These are phyloP conservation scores for Lampris megalopsis DNA, from an alignment of 2,113 vertebrate genomes.

Conservation along the genomic window DNA sequence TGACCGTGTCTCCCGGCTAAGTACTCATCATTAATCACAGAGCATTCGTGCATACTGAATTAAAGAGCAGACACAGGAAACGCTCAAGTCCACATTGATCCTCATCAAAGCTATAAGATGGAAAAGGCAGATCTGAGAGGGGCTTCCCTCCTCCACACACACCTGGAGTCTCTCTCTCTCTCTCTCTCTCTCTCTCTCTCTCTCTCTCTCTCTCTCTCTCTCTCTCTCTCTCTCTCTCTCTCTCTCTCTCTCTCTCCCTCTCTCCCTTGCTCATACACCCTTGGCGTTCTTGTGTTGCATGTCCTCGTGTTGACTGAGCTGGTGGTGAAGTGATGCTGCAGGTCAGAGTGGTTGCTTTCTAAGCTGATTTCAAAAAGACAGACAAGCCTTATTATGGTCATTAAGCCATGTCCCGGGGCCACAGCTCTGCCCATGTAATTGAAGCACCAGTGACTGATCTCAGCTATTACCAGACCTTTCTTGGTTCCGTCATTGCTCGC, in stretches of 20 bases:
- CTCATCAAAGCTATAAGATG: constrained; percentile 39
- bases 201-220: background rate
- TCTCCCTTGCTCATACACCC: background rate
- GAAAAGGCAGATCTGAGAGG: constrained; percentile 25
- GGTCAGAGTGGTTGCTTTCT: constrained; percentile 60
- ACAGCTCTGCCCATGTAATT: constrained; percentile 61
- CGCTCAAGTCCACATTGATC: constrained; percentile 57
- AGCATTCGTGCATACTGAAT: constrained; percentile 58
- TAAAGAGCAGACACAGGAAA: constrained; percentile 66
- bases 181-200: background rate
- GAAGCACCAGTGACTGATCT: constrained; percentile 63
- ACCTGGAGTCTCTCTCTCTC: background rate
- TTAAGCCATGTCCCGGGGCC: constrained; percentile 64
- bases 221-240: background rate
- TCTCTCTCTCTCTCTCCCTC: background rate
- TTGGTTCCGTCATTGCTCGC: constrained; percentile 38
- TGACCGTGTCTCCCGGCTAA: constrained; percentile 67
- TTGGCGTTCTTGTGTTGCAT: constrained; percentile 17
- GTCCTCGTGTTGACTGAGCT: constrained; percentile 48
- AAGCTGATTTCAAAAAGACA: constrained; percentile 69
- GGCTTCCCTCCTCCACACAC: background rate
- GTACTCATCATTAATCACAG: constrained; percentile 73
- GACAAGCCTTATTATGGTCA: constrained; percentile 67
- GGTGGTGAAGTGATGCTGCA: constrained; percentile 42
- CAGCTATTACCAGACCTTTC: constrained; percentile 48